Percentiles rank a stretch among this genome's conserved stretches.
These are phyloP conservation scores for Diachasmimorpha longicaudata DNA, from an alignment of 1,140 invertebrate species.

Conservation along the genomic window DNA sequence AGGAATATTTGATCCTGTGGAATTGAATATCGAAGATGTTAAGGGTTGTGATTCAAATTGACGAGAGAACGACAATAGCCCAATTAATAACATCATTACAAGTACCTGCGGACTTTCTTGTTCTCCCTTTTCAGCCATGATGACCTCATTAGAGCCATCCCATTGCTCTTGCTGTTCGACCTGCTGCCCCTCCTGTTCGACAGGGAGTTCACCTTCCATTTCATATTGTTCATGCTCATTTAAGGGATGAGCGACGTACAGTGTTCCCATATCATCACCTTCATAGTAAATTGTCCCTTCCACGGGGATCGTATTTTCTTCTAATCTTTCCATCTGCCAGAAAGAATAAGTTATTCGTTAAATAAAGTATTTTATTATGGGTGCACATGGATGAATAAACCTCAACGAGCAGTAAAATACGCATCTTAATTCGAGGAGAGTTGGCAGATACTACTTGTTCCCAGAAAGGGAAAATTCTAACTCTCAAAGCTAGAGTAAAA, in stretches of 20 bases:
- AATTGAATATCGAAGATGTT: conserved; percentile 1
- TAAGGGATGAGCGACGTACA: conserved; percentile 48
- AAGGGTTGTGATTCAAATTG: not conserved
- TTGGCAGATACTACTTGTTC: no score
- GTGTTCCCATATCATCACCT: conserved; percentile 52
- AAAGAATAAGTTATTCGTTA: conserved; percentile 9
- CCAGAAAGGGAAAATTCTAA: no score
- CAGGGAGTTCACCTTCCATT: conserved; percentile 42
- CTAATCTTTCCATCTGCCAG: conserved; percentile 50
- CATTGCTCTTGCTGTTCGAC: conserved; percentile 26
- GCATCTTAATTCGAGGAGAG: no score
- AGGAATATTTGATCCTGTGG: conserved; percentile 57
- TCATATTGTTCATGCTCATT: conserved; percentile 51
- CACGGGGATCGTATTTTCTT: conserved; percentile 47
- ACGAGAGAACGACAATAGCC: not conserved
- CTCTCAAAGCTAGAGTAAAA: no score
- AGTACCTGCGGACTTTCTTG: conserved; percentile 51
- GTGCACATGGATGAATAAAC: no score
- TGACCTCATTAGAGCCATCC: not conserved
- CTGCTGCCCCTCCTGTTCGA: conserved; percentile 46
- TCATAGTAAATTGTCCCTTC: conserved; percentile 59
- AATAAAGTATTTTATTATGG: no score
- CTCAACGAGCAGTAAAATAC: no score
- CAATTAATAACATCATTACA: not conserved
- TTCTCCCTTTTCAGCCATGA: conserved; percentile 37